Evolutionary conservation across 1,140 invertebrate species (phyloP).

Genomic region (Eumaeus atala): DNA sequence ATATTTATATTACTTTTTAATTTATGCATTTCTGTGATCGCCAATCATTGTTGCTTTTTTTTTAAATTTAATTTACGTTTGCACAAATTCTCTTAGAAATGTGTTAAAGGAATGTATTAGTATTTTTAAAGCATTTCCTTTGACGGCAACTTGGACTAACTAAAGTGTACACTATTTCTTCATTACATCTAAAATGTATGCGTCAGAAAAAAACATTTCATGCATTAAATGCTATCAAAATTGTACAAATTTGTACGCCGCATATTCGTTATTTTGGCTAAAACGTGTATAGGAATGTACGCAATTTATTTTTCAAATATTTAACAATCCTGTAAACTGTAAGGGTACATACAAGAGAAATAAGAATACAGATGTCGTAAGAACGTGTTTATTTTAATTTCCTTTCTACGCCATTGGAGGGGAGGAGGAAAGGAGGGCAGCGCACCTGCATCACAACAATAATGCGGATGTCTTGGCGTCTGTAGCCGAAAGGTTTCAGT

Average conservation of each 20-base stretch:
- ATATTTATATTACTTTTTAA: conserved; percentile 29
- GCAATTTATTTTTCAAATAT: conserved; percentile 27
- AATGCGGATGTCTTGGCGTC: no score
- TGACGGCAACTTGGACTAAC: no score
- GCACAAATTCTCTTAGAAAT: conserved; percentile 17
- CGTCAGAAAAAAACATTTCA: no score
- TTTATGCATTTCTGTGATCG: conserved; percentile 67
- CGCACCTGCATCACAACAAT: no score
- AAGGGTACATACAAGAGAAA: conserved; percentile 40
- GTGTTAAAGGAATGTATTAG: conserved; percentile 6
- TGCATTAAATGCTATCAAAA: conserved; percentile 5
- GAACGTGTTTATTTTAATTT: conserved; percentile 35
- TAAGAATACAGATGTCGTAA: conserved; percentile 48
- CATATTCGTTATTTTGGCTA: conserved; percentile 13
- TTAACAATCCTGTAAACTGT: conserved; percentile 35
- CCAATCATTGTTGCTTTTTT: conserved; percentile 17
- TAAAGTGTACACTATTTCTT: no score
- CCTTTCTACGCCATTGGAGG: no score
- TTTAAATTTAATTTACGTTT: conserved; percentile 11
- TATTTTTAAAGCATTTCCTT: no score
- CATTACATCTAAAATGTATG: no score
- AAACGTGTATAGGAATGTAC: conserved; percentile 16
- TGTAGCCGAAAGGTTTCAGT: no score
- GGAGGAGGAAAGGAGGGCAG: no score
- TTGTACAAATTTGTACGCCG: conserved; percentile 13